Base-by-base conservation (phyloP, 2,888 invertebrate genomes). In the Masnerella sp. region DNA sequence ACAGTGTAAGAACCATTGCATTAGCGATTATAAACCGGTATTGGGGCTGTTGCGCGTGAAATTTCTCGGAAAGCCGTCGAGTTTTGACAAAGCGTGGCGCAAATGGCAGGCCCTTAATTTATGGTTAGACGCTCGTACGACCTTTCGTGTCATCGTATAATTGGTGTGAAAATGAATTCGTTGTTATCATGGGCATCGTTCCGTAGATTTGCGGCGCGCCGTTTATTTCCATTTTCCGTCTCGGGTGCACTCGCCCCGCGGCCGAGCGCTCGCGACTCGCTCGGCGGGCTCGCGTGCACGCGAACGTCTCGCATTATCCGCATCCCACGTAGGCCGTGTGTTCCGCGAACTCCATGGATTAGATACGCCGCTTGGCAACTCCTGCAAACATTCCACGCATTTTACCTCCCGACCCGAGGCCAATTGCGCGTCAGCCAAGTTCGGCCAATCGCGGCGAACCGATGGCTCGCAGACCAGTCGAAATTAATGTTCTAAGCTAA, bases 381-480 rank as follows among this genome's bases (percentile, higher is more conserved):
- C 76, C 73, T 67, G 75, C 78, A 80, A 79, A 82, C 80, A 80
- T 81, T 77, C 78, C 79, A 68, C 51, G 70, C 54, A 61, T 74
- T 61, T 70, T 74, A 61, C n/a, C 25, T 30, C 40, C 34, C 59
- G 52, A 20, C 8, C 9, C 11, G 25, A 40, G 43, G 30, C 17
- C 20, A 40, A 61, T 49, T 47, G n/a, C 2, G 45, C n/a, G n/a
- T n/a, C n/a, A n/a, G n/a, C n/a, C n/a, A n/a, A n/a, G n/a, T n/a
- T n/a, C n/a, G n/a, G n/a, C n/a, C n/a, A n/a, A n/a, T n/a, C n/a
- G 11, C 59, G 28, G 25, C 9, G 9, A 5, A n/a, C 2, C 40
- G 42, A 62, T 30, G 43, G 40, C 18, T 61, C 40, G 40, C 28
- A 17, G 62, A 62, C 51, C 42, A 43, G n/a, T 28, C 18, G 47